Conservation (phyloP, 2,797 vertebrate species). For the Liasis olivaceus region DNA sequence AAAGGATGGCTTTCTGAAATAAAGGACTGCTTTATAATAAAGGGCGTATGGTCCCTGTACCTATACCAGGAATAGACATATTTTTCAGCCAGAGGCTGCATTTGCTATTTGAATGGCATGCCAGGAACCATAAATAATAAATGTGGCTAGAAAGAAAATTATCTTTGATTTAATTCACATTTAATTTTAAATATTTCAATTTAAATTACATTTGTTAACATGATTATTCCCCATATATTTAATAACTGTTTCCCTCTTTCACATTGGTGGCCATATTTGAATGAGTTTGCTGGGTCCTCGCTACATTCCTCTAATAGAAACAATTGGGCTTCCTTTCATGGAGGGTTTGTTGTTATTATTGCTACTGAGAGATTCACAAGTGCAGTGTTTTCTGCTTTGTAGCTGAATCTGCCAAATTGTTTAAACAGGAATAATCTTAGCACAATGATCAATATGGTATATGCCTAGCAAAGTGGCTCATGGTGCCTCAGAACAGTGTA, state of each 20-base stretch:
- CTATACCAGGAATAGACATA: not conserved
- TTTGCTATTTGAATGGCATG: not conserved
- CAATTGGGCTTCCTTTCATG: not conserved
- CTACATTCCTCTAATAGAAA: not conserved
- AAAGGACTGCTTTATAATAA: not conserved
- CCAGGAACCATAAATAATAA: not conserved
- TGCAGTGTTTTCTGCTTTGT: not conserved
- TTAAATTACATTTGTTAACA: not conserved
- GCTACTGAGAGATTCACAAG: not conserved
- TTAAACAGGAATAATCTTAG: not conserved
- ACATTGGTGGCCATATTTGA: not conserved
- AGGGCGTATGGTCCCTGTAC: not conserved
- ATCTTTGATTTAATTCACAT: not conserved
- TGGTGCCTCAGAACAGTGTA: not conserved
- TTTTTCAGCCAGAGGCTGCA: not conserved
- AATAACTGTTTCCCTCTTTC: not conserved
- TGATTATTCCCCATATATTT: not conserved
- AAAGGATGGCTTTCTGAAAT: not conserved
- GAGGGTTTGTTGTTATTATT: not conserved
- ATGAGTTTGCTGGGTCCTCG: not conserved
- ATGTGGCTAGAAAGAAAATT: not conserved
- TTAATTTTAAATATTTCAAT: not conserved
- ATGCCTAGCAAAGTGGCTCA: not conserved
- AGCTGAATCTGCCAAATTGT: not conserved
- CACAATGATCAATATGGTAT: not conserved